phyloP scores from a whole-genome alignment of 2,113 vertebrate species.

The Pollimyrus isidori region DNA sequence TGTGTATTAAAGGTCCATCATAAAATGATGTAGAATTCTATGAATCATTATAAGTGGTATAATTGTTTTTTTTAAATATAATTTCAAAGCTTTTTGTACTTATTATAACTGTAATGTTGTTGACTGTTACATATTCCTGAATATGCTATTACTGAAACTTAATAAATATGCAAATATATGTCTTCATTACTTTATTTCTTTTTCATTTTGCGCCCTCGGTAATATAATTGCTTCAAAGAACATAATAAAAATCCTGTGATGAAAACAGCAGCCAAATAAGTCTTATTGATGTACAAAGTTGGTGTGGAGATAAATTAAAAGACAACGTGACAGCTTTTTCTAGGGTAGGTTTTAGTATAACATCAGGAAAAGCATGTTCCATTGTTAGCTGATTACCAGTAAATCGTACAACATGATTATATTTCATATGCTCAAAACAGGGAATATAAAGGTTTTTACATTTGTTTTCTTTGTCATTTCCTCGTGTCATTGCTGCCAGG shows the following conservation, averaged over 20 bases:
- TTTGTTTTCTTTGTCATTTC: neutral
- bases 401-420: neutral
- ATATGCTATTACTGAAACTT: neutral
- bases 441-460: neutral
- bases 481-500: neutral
- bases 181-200: neutral
- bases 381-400: neutral
- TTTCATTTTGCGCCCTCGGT: neutral
- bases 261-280: neutral
- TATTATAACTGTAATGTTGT: neutral
- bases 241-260: neutral
- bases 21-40: neutral
- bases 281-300: neutral
- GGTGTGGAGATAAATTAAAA: neutral
- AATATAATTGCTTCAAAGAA: neutral
- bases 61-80: neutral
- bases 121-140: neutral
- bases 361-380: neutral
- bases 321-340: too few relatives aligned
- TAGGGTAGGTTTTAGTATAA: neutral
- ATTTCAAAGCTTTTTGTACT: neutral
- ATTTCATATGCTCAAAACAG: neutral
- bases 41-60: neutral
- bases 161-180: constrained; percentile 2
- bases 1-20: neutral